Evolutionary conservation across 2,113 vertebrate species (phyloP).

Genomic region (Pantherophis guttatus): DNA sequence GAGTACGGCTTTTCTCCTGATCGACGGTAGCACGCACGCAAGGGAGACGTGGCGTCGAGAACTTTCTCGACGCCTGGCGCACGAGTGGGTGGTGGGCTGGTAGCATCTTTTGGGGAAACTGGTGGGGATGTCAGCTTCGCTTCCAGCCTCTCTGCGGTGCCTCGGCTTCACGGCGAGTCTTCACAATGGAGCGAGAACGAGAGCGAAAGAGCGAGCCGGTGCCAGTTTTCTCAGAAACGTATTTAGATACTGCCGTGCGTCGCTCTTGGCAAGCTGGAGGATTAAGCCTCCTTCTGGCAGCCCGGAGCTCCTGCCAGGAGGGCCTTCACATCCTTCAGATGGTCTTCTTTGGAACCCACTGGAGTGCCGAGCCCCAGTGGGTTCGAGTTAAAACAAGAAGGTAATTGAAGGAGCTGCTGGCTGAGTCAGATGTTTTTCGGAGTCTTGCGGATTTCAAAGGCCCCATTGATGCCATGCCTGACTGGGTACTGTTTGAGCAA

Average conservation of each 20-base stretch:
- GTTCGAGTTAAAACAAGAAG: constrained; percentile 30
- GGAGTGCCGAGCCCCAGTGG: neutral
- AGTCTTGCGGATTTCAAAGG: constrained; percentile 31
- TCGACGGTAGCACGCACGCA: neutral
- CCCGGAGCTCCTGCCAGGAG: neutral
- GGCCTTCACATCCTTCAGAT: neutral
- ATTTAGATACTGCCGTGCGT: neutral
- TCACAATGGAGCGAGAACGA: neutral
- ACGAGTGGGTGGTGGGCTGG: neutral
- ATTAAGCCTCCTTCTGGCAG: neutral
- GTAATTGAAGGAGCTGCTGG: constrained; percentile 46
- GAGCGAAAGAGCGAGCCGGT: too few species aligned
- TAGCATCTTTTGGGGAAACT: neutral
- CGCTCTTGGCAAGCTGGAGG: neutral
- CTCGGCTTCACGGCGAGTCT: neutral
- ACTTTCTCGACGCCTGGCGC: neutral
- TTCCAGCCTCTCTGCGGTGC: accelerated
- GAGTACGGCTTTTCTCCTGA: neutral
- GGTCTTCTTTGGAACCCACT: neutral
- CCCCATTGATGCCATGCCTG: constrained; percentile 20
- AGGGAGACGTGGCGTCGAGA: neutral
- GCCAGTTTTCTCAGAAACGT: neutral
- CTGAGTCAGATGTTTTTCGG: constrained; percentile 39
- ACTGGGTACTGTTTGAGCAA: neutral
- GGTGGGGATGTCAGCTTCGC: neutral